Evolutionary conservation across 2,113 vertebrate species (phyloP).

Genomic region (Scatophagus argus): DNA sequence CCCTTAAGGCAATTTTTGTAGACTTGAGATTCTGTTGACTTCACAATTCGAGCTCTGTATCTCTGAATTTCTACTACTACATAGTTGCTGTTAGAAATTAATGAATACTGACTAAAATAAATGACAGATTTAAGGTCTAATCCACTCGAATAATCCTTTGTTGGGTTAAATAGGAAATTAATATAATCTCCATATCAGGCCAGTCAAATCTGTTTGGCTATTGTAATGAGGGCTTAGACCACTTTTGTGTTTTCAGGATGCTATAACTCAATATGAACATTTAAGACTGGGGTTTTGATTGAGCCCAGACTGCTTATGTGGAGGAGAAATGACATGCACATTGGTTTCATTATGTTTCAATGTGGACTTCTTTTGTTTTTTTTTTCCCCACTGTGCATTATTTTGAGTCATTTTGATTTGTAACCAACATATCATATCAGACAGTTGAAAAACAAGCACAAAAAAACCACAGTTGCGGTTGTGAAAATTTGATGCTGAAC

Average conservation of each 20-base stretch:
- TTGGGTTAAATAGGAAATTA: constrained; percentile 5
- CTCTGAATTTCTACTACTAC: background rate
- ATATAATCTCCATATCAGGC: background rate
- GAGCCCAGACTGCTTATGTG: constrained; percentile 1
- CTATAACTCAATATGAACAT: constrained; percentile 13
- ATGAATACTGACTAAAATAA: background rate
- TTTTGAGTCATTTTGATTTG: constrained; percentile 34
- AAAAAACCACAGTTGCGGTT: constrained; percentile 2
- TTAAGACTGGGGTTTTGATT: constrained; percentile 13
- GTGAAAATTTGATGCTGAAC: constrained; percentile 66
- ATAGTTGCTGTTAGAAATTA: background rate
- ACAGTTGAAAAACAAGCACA: constrained; percentile 38
- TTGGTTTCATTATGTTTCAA: constrained; percentile 39
- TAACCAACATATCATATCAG: constrained; percentile 28
- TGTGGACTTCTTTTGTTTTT: constrained; percentile 17
- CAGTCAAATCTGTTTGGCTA: background rate
- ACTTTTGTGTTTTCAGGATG: constrained; percentile 19
- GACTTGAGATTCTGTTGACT: background rate
- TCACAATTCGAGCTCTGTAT: background rate
- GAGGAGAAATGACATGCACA: constrained; percentile 27
- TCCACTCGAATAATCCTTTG: background rate
- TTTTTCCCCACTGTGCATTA: constrained; percentile 32
- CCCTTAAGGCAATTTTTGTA: background rate
- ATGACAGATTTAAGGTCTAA: background rate
- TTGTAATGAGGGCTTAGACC: constrained; percentile 10